Percentiles rank a stretch among this genome's conserved stretches.
Conservation (phyloP, 2,113 vertebrate species). For the Herpailurus yagouaroundi region DNA sequence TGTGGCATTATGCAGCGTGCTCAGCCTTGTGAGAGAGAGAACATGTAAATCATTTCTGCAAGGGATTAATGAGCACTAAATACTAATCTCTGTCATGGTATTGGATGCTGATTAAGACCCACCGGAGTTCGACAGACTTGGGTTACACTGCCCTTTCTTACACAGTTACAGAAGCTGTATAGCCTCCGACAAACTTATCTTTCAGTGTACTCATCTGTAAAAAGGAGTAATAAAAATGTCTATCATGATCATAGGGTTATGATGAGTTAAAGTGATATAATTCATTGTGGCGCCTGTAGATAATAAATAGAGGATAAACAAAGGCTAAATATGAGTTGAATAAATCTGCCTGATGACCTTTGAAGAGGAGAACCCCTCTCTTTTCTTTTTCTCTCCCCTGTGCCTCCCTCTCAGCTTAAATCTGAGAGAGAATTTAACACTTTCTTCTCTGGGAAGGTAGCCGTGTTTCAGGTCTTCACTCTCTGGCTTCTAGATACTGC, state of each 20-base stretch:
- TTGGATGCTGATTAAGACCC: neutral
- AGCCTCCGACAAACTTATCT: slow-evolving; percentile 13
- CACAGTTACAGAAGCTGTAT: neutral
- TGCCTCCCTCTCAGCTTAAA: neutral
- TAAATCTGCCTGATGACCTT: neutral
- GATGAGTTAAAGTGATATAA: neutral
- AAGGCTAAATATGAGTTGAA: neutral
- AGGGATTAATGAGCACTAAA: neutral
- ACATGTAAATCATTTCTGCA: neutral
- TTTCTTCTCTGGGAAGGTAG: neutral
- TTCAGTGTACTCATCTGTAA: neutral
- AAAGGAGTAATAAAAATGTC: slow-evolving; percentile 21
- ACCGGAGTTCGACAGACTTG: neutral
- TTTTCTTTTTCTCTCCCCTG: neutral
- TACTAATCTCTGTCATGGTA: neutral
- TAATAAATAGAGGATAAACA: neutral
- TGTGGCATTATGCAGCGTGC: neutral
- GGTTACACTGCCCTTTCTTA: neutral
- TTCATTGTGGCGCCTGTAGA: neutral
- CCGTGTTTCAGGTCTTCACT: neutral
- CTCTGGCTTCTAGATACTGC: neutral
- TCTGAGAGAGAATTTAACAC: neutral
- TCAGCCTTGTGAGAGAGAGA: neutral
- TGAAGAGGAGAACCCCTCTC: neutral
- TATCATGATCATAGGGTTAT: neutral